A percentile compares a stretch with the other conserved stretches of the same genome.
Evolutionary conservation across 2,113 vertebrate genomes (phyloP).

Genomic region (Saccopteryx leptura): DNA sequence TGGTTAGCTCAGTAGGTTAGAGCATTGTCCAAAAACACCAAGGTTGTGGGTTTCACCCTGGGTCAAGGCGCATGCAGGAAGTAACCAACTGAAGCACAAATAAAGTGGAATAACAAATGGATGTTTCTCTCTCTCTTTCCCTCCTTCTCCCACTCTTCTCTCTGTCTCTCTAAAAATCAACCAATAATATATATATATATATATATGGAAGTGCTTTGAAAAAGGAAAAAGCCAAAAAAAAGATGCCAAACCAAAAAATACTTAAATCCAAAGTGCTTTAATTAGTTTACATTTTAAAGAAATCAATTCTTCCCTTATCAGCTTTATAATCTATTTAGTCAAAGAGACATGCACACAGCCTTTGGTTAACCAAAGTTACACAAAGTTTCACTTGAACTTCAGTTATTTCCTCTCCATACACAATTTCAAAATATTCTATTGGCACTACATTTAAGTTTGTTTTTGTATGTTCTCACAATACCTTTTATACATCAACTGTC

Average conservation of each 20-base stretch:
- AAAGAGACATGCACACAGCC: neutral
- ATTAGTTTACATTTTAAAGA: slow-evolving; percentile 10
- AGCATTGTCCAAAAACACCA: too few relatives aligned
- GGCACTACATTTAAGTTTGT: neutral
- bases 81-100: too few relatives aligned
- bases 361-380: neutral
- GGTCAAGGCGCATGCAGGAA: too few relatives aligned
- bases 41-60: too few relatives aligned
- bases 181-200: too few relatives aligned
- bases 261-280: neutral
- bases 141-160: too few relatives aligned
- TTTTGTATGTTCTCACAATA: slow-evolving; percentile 31
- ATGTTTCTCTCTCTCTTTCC: too few relatives aligned
- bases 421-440: slow-evolving; percentile 27
- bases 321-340: neutral
- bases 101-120: too few relatives aligned
- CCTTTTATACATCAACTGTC: slow-evolving; percentile 24
- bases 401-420: neutral
- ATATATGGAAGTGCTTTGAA: neutral
- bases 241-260: slow-evolving; percentile 3
- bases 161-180: too few relatives aligned
- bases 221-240: neutral
- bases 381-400: neutral
- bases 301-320: slow-evolving; percentile 24
- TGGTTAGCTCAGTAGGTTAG: too few relatives aligned